These are phyloP conservation scores for Aspidapion aeneum DNA, from an alignment of 2,888 invertebrate genomes.

Conservation along the genomic window DNA sequence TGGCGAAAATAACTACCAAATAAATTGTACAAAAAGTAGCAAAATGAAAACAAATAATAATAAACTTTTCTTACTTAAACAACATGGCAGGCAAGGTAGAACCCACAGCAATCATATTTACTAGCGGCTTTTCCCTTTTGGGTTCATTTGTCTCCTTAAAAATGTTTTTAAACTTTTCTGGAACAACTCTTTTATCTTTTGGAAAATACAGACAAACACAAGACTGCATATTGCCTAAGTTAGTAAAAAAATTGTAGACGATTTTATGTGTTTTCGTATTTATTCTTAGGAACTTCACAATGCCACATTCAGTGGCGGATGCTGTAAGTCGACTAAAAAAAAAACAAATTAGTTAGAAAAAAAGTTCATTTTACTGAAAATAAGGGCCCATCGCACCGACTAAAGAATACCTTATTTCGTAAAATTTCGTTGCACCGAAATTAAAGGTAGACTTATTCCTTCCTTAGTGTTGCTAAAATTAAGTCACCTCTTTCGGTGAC, in stretches of 20 bases:
- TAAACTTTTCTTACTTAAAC: constrained; percentile 51
- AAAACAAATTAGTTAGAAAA: too few relatives aligned
- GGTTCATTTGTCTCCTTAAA: neutral
- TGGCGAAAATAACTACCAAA: too few relatives aligned
- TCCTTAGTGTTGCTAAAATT: too few relatives aligned
- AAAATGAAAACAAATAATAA: too few relatives aligned
- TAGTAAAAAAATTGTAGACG: constrained; percentile 50
- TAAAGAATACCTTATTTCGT: too few relatives aligned
- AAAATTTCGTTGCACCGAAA: too few relatives aligned
- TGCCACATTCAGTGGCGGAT: constrained; percentile 60
- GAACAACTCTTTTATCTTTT: constrained; percentile 24
- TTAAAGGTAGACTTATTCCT: too few relatives aligned
- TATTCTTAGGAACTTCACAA: constrained; percentile 52
- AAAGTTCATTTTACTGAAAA: too few relatives aligned
- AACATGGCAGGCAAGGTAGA: constrained; percentile 55
- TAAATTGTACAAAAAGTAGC: too few relatives aligned
- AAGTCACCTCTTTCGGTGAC: too few relatives aligned
- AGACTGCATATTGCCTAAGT: constrained; percentile 55
- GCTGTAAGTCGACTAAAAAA: constrained; percentile 53
- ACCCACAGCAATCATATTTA: constrained; percentile 57
- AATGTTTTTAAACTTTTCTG: constrained; percentile 20
- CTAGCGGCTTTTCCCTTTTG: constrained; percentile 25
- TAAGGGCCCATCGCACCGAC: too few relatives aligned
- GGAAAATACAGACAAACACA: constrained; percentile 51
- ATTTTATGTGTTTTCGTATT: constrained; percentile 51